Conservation (phyloP, 2,113 vertebrate species). For the Thalassarche chlororhynchos region DNA sequence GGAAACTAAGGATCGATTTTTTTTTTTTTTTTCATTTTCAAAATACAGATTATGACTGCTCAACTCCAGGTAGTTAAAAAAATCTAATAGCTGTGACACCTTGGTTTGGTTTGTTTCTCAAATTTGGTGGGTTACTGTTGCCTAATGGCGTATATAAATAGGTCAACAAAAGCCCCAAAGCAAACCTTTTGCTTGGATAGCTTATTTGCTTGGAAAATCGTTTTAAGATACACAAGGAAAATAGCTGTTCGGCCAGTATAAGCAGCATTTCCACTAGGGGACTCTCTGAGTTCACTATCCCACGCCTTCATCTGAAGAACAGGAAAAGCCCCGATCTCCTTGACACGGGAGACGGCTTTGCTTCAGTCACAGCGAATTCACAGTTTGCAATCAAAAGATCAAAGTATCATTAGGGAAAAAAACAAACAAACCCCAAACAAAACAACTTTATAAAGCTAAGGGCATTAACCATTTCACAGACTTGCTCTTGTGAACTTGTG, state of each 20-base stretch:
- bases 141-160: background rate
- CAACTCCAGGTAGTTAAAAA: background rate
- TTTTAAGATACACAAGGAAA: background rate
- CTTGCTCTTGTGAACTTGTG: background rate
- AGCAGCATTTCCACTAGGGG: background rate
- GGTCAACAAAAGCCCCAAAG: background rate
- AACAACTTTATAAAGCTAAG: rapidly evolving
- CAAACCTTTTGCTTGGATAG: background rate
- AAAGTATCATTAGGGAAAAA: background rate
- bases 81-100: background rate
- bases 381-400: background rate
- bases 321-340: background rate
- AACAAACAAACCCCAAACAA: too few species aligned
- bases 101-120: background rate
- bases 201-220: background rate
- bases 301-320: too few species aligned
- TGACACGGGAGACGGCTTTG: background rate
- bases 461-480: background rate
- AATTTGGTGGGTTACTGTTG: background rate
- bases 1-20: rapidly evolving
- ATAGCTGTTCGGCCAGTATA: background rate
- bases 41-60: background rate
- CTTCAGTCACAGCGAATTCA: background rate
- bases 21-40: background rate
- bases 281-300: background rate